A percentile compares a stretch with the other conserved stretches of the same genome.
phyloP scores from a whole-genome alignment of 2,113 vertebrate genomes.

The Malurus elegans region DNA sequence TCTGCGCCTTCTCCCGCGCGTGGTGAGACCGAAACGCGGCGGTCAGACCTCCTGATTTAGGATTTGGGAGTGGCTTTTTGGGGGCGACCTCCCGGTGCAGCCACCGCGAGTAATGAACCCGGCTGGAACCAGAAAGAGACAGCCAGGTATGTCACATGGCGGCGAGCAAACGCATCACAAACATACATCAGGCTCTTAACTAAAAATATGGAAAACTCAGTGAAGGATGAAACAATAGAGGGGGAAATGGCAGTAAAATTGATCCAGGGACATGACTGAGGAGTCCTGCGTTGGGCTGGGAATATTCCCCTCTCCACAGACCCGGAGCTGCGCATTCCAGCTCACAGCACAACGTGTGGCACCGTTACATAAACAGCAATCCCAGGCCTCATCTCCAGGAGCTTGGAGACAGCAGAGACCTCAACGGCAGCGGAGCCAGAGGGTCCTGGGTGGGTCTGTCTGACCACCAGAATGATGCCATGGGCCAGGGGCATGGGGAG shows the following conservation, averaged over 20 bases:
- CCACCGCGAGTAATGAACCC: conserved; percentile 13
- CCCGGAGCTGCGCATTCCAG: background rate
- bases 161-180: conserved; percentile 13
- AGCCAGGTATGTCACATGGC: background rate
- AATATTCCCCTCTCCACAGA: background rate
- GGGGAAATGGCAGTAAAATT: background rate
- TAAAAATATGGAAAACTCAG: conserved; percentile 23
- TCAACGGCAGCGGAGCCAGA: fast-evolving
- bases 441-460: background rate
- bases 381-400: background rate
- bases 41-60: background rate
- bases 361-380: background rate
- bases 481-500: fast-evolving
- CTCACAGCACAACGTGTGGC: background rate
- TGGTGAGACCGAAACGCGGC: fast-evolving
- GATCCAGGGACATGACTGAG: conserved; percentile 21
- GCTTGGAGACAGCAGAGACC: background rate
- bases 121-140: background rate
- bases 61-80: background rate
- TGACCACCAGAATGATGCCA: background rate
- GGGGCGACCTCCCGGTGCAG: background rate
- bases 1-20: background rate
- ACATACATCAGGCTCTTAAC: background rate
- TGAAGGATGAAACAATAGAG: background rate
- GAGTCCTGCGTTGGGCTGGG: background rate